Percentiles rank a stretch among this genome's conserved stretches.
Conservation (phyloP, 2,797 vertebrate genomes). For the Myotis vivesi region DNA sequence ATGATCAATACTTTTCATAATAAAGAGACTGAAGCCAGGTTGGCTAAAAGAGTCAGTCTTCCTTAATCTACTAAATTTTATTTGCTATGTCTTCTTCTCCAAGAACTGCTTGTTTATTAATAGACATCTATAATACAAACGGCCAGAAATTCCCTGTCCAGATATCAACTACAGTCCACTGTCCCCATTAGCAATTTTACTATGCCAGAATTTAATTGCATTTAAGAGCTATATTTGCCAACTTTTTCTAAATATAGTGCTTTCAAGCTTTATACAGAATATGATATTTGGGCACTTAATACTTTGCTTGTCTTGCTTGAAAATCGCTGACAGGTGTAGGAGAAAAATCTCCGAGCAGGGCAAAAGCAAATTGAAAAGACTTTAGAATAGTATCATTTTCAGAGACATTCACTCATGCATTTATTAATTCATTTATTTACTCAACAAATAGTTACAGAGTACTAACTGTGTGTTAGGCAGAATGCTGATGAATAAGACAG, state of each 20-base stretch:
- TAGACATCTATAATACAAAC: slow-evolving; percentile 38
- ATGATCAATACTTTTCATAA: slow-evolving; percentile 64
- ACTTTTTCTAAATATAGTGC: slow-evolving; percentile 52
- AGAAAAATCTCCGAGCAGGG: background rate
- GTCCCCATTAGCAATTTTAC: slow-evolving; percentile 37
- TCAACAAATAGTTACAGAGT: slow-evolving; percentile 30
- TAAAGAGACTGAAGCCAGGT: slow-evolving; percentile 33
- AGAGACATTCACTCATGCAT: slow-evolving; percentile 10
- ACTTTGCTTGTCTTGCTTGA: slow-evolving; percentile 9
- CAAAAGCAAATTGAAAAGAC: slow-evolving; percentile 30
- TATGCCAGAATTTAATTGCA: slow-evolving; percentile 41
- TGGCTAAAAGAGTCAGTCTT: slow-evolving; percentile 38
- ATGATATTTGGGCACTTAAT: slow-evolving; percentile 14
- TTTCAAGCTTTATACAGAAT: slow-evolving; percentile 56
- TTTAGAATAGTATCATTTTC: slow-evolving; percentile 9
- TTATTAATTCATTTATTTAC: background rate
- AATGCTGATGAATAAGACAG: background rate
- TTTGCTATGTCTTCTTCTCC: slow-evolving; percentile 47
- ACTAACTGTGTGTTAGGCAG: background rate
- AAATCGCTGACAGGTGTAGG: slow-evolving; percentile 6
- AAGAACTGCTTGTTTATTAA: slow-evolving; percentile 48
- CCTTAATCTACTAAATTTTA: slow-evolving; percentile 34
- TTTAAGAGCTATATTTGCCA: slow-evolving; percentile 49
- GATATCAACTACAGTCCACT: slow-evolving; percentile 7
- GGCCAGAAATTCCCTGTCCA: slow-evolving; percentile 39